Evolutionary conservation across 2,113 vertebrate species (phyloP), one percentile per base, ranked within the genome.

Genomic region (Anas platyrhynchos): DNA sequence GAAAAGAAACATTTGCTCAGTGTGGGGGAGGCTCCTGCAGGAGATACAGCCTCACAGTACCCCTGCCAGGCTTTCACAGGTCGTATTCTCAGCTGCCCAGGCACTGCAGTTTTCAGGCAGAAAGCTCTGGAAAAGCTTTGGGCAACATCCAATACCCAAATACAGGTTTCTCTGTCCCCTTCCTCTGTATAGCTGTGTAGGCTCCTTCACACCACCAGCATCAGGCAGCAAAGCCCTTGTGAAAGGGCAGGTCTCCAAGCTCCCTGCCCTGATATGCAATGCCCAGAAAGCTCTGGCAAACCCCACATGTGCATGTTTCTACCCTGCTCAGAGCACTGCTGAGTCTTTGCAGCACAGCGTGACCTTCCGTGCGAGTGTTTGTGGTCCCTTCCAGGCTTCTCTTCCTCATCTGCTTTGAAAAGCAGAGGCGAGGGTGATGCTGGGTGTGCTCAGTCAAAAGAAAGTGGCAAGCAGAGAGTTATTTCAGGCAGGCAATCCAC

Each of bases 11-110:
- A 69, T 79, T 94, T 91, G 56, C 88, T 95, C 11, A 38, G 86
- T 89, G 92, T 91, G 88, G 89, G 94, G 95, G 92, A 95, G 90
- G 91, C 62, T 96, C 81, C 73, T 92, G 66, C 77, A 81, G 86
- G 63, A 91, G 72, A 62, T 83, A 80, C 13, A 75, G 67, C 52
- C 58, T 91, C 11, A 0, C 59, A 77, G 16, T 68, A 90, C 66
- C 80, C 74, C 65, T 89, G 86, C 77, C 86, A 88, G 71, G 66
- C 73, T 73, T 72, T 86, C 43, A 26, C 43, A 78, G 83, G 71
- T 72, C 91, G 58, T 72, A 89, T 68, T 73, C 59, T 88, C 59
- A 90, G 75, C 80, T 88, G 65, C 63, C 55, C 83, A 52, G 83
- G 59, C 50, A 89, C 29, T 16, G 15, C 20, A 27, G 16, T 83